Evolutionary conservation across 2,113 vertebrate genomes (phyloP), one percentile per base, ranked within the genome.

Genomic region (Pongo pygmaeus): DNA sequence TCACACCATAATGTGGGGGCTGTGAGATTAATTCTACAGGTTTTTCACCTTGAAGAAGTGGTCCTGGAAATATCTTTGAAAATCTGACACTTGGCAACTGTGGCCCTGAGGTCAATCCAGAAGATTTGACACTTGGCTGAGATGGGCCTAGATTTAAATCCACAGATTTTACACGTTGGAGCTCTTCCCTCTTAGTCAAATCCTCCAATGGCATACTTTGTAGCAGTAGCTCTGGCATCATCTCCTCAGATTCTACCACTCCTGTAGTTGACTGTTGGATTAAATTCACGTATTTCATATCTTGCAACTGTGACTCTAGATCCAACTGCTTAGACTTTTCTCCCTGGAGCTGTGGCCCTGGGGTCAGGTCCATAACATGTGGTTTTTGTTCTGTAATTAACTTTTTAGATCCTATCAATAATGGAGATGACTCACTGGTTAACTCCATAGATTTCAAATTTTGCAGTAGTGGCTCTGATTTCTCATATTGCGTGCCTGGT

Each of bases 61-160:
- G 20, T 30, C 20, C 84, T 89, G 61, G 89, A n/a, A 75, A 46
- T 83, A 86, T 89, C 8, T 92, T 80, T 57, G 87, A 92, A 93
- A 96, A 95, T 89, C 69, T 94, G 18, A 97, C 70, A 96, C 81
- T 94, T 96, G 96, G 80, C 9, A 84, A 38, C 14, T 80, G 88
- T 90, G 92, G 72, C 32, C 84, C 75, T 70, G n/a, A 30, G 27
- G 75, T 93, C 78, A 84, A 6, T 52, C 11, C 64, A 59, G 50
- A 50, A 40, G 74, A 80, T 74, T 46, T 75, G 22, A 38, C 7
- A 64, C 12, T 40, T 85, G 77, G 38, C 30, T 61, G 40, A n/a
- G 9, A 5, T 78, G 23, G 52, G n/a, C 13, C 50, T 52, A 35
- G 22, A 61, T 48, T 88, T 80, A 90, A 90, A 67, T 90, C 67